A percentile compares a stretch with the other conserved stretches of the same genome.
phyloP scores from a whole-genome alignment of 2,888 invertebrate genomes.

The Synergus laeviventris region DNA sequence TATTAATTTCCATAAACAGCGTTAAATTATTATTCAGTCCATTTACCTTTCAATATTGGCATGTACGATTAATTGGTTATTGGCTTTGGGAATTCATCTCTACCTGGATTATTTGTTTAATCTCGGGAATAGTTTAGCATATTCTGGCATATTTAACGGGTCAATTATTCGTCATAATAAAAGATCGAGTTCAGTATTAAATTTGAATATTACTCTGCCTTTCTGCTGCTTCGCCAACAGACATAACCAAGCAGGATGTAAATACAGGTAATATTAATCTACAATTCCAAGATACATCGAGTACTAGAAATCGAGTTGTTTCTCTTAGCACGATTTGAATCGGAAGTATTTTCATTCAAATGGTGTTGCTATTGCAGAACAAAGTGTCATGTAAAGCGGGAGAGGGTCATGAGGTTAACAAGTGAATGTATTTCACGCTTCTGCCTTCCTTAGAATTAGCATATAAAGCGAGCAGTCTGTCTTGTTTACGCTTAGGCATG shows the following conservation, averaged over 20 bases:
- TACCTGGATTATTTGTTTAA: slow-evolving; percentile 16
- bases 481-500: slow-evolving; percentile 66
- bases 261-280: background rate
- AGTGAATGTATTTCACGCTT: slow-evolving; percentile 69
- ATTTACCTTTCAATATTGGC: slow-evolving; percentile 9
- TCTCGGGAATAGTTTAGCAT: slow-evolving; percentile 15
- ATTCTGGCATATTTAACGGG: slow-evolving; percentile 22
- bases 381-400: slow-evolving; percentile 52
- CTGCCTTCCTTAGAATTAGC: slow-evolving; percentile 65
- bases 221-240: background rate
- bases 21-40: background rate
- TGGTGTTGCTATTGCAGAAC: slow-evolving; percentile 51
- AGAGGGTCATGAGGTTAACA: slow-evolving; percentile 68
- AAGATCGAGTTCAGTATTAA: slow-evolving; percentile 14
- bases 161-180: slow-evolving; percentile 34
- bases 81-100: slow-evolving; percentile 33
- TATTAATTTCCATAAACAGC: background rate
- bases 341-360: slow-evolving; percentile 53
- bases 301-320: slow-evolving; percentile 22
- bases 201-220: slow-evolving; percentile 12
- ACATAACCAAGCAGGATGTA: slow-evolving; percentile 1
- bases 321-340: slow-evolving; percentile 43
- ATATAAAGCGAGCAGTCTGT: slow-evolving; percentile 70
- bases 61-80: slow-evolving; percentile 17
- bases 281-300: slow-evolving; percentile 3